phyloP scores from a whole-genome alignment of 2,797 vertebrate species.

The Pristis pectinata region DNA sequence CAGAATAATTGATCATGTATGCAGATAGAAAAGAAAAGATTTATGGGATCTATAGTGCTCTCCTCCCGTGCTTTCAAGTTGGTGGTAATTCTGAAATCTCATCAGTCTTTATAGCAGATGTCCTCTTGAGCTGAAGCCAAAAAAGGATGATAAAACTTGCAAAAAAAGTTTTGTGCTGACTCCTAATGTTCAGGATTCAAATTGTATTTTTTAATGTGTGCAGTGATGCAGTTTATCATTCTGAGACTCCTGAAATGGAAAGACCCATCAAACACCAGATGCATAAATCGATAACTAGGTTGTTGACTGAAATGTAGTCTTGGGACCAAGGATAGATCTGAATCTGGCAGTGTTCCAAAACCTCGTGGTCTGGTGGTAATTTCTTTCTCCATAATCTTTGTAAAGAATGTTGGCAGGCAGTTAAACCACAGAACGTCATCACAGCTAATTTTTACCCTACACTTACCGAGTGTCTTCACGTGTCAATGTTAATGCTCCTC shows the following conservation, averaged over 20 bases:
- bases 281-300: conserved; percentile 19
- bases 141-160: conserved; percentile 4
- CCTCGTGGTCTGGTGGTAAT: background rate
- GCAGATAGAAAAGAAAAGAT: background rate
- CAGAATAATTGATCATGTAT: conserved; percentile 14
- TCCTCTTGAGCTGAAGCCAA: conserved; percentile 28
- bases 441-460: background rate
- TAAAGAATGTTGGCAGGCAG: background rate
- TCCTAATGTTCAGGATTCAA: background rate
- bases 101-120: conserved; percentile 9
- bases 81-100: conserved; percentile 22
- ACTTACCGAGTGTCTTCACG: background rate
- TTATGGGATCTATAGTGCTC: background rate
- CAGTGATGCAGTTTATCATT: background rate
- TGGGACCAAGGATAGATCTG: background rate
- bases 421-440: background rate
- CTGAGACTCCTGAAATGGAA: background rate
- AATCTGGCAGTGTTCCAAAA: background rate
- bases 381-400: background rate
- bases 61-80: background rate
- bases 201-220: conserved; percentile 2
- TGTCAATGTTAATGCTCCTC: background rate
- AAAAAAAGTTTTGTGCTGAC: conserved; percentile 6
- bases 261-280: background rate
- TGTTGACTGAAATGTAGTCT: conserved; percentile 32